Conservation (phyloP, 2,888 invertebrate species). For the Sericinus montela region DNA sequence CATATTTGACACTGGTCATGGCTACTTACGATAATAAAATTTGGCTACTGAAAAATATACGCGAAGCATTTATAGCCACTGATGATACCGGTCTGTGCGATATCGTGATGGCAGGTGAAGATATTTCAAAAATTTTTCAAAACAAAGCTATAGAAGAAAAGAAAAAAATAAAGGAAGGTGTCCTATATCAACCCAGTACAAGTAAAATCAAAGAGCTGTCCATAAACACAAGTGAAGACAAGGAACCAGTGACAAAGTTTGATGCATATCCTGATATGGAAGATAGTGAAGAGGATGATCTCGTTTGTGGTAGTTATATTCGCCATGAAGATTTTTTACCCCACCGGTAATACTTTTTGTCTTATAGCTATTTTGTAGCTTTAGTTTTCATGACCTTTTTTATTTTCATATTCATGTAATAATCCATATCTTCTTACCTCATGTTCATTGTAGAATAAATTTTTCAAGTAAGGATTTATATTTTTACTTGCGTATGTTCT, state of each 20-base stretch:
- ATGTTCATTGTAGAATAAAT: no score
- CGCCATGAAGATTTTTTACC: constrained; percentile 83
- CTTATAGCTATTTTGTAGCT: no score
- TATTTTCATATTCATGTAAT: no score
- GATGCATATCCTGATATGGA: constrained; percentile 88
- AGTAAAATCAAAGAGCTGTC: constrained; percentile 51
- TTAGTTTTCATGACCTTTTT: no score
- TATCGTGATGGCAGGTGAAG: constrained; percentile 92
- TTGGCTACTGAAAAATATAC: constrained; percentile 94
- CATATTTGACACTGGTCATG: constrained; percentile 73
- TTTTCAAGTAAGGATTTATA: no score
- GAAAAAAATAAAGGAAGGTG: constrained; percentile 50
- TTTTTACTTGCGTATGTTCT: no score
- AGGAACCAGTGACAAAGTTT: constrained; percentile 71
- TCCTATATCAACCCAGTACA: constrained; percentile 50
- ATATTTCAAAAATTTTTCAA: constrained; percentile 81
- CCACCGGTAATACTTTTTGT: constrained; percentile 52
- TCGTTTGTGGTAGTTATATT: constrained; percentile 83
- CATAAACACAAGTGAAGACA: constrained; percentile 54
- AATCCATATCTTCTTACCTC: no score
- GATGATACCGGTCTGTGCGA: constrained; percentile 98
- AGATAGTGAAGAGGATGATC: constrained; percentile 88
- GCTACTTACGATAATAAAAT: constrained; percentile 96
- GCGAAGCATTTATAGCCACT: constrained; percentile 96
- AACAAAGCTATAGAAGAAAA: constrained; percentile 65